Evolutionary conservation across 2,888 invertebrate species (phyloP).

Genomic region (Eubasilissa splendida): DNA sequence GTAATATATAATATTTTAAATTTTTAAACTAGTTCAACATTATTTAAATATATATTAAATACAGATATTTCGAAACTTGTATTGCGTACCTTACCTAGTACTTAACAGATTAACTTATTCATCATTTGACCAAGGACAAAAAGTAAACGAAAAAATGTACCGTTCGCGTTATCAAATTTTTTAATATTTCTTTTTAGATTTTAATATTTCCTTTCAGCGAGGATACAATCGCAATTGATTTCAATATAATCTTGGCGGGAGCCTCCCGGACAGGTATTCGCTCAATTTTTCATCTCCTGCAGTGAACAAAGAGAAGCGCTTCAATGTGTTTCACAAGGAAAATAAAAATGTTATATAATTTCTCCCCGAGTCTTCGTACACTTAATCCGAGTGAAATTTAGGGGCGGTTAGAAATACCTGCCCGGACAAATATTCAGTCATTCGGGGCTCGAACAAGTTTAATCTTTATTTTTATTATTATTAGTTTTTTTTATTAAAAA

Average conservation of each 20-base stretch:
- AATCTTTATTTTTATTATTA: not conserved
- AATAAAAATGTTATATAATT: slow-evolving; percentile 55
- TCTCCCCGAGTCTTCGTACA: slow-evolving; percentile 41
- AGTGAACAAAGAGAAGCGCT: slow-evolving; percentile 57
- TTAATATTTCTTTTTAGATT: not conserved
- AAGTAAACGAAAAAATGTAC: too few species aligned
- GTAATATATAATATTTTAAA: too few species aligned
- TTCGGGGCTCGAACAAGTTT: not conserved
- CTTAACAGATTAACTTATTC: too few species aligned
- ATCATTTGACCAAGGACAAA: too few species aligned
- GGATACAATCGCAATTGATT: slow-evolving; percentile 35
- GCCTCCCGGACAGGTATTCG: slow-evolving; percentile 21
- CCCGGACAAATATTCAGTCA: too few species aligned
- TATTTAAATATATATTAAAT: too few species aligned
- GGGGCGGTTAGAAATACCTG: not conserved
- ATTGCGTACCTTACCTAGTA: too few species aligned
- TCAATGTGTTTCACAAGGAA: slow-evolving; percentile 56
- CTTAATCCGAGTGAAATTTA: not conserved
- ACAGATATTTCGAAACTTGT: too few species aligned
- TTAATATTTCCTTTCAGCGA: slow-evolving; percentile 28
- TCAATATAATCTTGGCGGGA: slow-evolving; percentile 28
- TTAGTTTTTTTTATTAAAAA: not conserved
- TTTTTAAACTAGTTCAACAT: too few species aligned
- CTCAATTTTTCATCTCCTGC: slow-evolving; percentile 58
- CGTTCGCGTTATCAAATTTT: too few species aligned